These are phyloP conservation scores for Erpobdella octoculata DNA, from an alignment of 2,888 invertebrate genomes.

Conservation along the genomic window DNA sequence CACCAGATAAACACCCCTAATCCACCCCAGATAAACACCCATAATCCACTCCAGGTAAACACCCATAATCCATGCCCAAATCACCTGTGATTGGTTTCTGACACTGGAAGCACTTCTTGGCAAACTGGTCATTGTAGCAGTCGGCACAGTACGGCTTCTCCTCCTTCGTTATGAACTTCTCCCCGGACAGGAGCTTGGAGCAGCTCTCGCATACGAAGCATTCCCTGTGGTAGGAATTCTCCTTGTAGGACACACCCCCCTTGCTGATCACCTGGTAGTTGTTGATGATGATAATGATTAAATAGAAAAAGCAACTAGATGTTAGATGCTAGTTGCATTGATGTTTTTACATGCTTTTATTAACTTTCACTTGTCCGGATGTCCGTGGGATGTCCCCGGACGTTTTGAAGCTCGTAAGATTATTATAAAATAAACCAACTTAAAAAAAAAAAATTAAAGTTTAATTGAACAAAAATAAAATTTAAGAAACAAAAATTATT, in stretches of 20 bases:
- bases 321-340: too few relatives aligned
- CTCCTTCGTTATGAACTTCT: conserved; percentile 94
- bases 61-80: too few relatives aligned
- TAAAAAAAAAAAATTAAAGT: too few relatives aligned
- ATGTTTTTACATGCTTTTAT: too few relatives aligned
- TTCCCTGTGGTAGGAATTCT: conserved; percentile 98
- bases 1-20: neutral
- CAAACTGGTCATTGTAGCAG: conserved; percentile 95
- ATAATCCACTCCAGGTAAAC: neutral
- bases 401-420: too few relatives aligned
- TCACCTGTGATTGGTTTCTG: conserved; percentile 95
- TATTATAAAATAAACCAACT: neutral
- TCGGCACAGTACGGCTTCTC: conserved; percentile 98
- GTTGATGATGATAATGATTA: neutral
- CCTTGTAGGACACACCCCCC: conserved; percentile 98
- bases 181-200: conserved; percentile 86
- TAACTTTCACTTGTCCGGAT: too few relatives aligned
- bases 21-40: neutral
- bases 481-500: too few relatives aligned
- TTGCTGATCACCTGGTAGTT: conserved; percentile 66
- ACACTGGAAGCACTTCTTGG: conserved; percentile 94
- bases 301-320: neutral
- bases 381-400: too few relatives aligned
- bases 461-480: too few relatives aligned
- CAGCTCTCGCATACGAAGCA: conserved; percentile 94